Evolutionary conservation across 1,140 invertebrate genomes (phyloP), one percentile per base, ranked within the genome.

Genomic region (Dufourea novaeangliae): DNA sequence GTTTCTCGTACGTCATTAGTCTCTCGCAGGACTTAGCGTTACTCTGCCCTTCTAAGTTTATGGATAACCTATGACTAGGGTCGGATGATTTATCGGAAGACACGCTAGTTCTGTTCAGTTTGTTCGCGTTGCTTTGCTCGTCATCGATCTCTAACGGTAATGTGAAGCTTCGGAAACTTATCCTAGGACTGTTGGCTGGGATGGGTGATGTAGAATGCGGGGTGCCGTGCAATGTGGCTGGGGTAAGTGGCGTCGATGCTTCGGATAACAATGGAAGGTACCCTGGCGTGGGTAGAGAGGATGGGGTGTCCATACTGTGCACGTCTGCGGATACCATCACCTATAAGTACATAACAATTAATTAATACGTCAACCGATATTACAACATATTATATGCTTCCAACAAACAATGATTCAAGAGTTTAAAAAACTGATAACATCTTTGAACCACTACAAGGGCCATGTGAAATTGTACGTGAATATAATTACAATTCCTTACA

Each of bases 141-240:
- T 89, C 85, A 17, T 89, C 88, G 14, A 92, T 76, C 2, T 92
- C 91, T 46, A 92, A 82, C 0, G 91, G 91, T 69, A 92, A 79
- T n/a, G 88, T 90, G 70, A 92, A 92, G 76, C 91, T 92, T 82
- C 91, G 89, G 64, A 92, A 92, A 84, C 90, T 92, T 88, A 92
- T 92, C 68, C 91, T 88, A 75, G 91, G 89, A 70, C 91, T 91
- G 66, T 90, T 86, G 4, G 87, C 86, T 8, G 90, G 85, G 41
- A 87, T 79, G 12, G 91, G 88, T n/a, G 90, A 89, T 11, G 89
- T 78, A 1, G 90, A 91, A 1, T 89, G 78, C 17, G 90, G 22
- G 7, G 90, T 90, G 67, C 87, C 88, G 8, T 89, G 91, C 25
- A 91, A 78, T 6, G 89, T 90, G 2, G 87, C 85, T 0, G 91